Conservation (phyloP, 2,888 invertebrate genomes). For the Ochropleura plecta region DNA sequence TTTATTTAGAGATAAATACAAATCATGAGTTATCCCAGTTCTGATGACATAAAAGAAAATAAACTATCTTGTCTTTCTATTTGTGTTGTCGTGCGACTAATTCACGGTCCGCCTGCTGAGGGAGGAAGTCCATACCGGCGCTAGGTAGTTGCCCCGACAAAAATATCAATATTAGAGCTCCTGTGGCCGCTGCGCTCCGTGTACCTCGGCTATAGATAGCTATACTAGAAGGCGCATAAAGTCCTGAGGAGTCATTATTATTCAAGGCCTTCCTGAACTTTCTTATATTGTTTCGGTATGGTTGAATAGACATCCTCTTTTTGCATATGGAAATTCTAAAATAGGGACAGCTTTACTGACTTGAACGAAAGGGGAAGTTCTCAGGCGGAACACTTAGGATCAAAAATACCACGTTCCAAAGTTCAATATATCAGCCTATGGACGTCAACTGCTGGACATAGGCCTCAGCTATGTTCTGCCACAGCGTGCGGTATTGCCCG, state of each 20-base stretch:
- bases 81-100: constrained; percentile 66
- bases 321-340: not conserved
- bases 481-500: too few relatives aligned
- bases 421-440: too few relatives aligned
- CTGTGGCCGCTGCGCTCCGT: constrained; percentile 57
- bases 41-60: constrained; percentile 61
- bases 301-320: not conserved
- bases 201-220: constrained; percentile 25
- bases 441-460: too few relatives aligned
- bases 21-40: constrained; percentile 51
- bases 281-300: not conserved
- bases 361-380: not conserved
- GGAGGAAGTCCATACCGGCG: constrained; percentile 69
- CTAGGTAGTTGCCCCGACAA: constrained; percentile 65
- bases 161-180: constrained; percentile 74
- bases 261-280: not conserved
- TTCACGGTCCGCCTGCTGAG: constrained; percentile 67
- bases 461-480: too few relatives aligned
- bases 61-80: constrained; percentile 69
- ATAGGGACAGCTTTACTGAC: not conserved
- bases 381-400: not conserved
- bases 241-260: constrained; percentile 5
- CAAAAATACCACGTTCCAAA: not conserved
- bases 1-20: not conserved
- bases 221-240: constrained; percentile 37